These are phyloP conservation scores for Lampris incognitus DNA, from an alignment of 2,113 vertebrate species.

Conservation along the genomic window DNA sequence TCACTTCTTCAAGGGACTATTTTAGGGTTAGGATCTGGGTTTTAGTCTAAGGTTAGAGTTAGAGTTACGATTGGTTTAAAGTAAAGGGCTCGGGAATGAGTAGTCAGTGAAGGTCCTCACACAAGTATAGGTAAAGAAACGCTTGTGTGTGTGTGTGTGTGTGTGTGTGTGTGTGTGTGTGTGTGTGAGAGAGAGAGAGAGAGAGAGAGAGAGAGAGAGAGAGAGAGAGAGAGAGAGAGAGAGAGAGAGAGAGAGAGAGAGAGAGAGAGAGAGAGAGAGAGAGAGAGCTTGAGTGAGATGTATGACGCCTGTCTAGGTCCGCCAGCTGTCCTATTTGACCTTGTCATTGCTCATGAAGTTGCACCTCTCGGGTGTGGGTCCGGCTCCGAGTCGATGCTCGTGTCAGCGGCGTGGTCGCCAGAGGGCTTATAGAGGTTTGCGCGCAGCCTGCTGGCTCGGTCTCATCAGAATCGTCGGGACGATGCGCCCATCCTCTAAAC, in stretches of 20 bases:
- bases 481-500: constrained; percentile 14
- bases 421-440: background rate
- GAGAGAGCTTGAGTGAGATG: background rate
- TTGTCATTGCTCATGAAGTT: background rate
- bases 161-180: background rate
- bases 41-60: no score
- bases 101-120: no score
- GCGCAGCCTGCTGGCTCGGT: background rate
- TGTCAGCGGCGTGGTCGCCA: background rate
- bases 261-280: background rate
- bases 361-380: no score
- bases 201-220: no score
- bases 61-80: no score
- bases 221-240: background rate
- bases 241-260: background rate
- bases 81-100: no score
- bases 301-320: background rate
- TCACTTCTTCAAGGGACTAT: no score
- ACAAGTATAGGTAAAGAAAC: no score
- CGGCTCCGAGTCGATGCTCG: background rate
- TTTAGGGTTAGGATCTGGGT: no score
- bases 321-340: background rate
- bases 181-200: background rate
- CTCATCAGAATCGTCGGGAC: constrained; percentile 1
- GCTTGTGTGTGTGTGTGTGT: no score